Evolutionary conservation across 2,797 vertebrate genomes (phyloP), one percentile per base, ranked within the genome.

Genomic region (Euthynnus affinis): DNA sequence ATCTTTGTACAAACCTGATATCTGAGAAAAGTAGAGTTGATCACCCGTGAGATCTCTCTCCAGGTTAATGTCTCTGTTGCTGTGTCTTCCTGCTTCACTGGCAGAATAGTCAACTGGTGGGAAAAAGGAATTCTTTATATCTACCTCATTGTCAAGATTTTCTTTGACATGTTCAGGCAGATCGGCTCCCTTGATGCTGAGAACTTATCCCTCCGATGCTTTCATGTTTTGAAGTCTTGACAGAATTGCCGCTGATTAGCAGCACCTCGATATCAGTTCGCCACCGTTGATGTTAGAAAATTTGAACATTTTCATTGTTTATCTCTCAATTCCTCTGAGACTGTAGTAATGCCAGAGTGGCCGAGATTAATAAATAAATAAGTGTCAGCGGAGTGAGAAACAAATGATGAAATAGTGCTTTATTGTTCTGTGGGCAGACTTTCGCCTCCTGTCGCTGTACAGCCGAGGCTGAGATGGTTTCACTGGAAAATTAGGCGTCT

Each of bases 401-500:
- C 70, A 81, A 83, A 83, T 85, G 85, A 90, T 83, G 78, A 87
- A 88, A 90, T 59, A 63, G 77, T 52, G 62, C 48, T 74, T 79
- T 49, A 71, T 88, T 87, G 76, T 86, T 84, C 71, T 74, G 42
- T 14, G 48, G 67, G 77, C 53, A 8, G 51, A 71, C 49, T 64
- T 77, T 82, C 17, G 37, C 77, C 83, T 88, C 68, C 74, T 80
- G 81, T 75, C 29, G 25, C 71, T 34, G 73, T 74, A 52, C 57
- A 75, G 60, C 46, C 25, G 23, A 80, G 59, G 74, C 82, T 57
- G 78, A 85, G 82, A 81, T 65, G 87, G 87, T 93, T 93, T 89
- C 88, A 83, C 81, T 87, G 87, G 89, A 88, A 91, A 92, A 94
- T 91, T 71, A 92, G 82, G 81, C 80, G 74, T 88, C 88, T 93